Evolutionary conservation across 2,113 vertebrate genomes (phyloP), one percentile per base, ranked within the genome.

Genomic region (Zingel zingel): DNA sequence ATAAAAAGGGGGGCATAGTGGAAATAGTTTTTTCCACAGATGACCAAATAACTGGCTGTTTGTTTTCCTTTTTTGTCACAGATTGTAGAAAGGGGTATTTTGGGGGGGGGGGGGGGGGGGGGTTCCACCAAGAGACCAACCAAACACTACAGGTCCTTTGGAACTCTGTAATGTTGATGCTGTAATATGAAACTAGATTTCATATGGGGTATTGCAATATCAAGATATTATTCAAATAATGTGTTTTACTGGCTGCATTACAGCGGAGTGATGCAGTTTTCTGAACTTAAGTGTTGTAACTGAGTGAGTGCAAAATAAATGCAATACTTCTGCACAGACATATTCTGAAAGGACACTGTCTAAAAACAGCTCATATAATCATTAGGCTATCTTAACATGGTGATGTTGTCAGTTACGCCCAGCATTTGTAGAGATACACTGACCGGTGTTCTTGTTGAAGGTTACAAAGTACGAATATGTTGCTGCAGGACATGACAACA

Each of bases 401-500:
- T 25, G 59, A 33, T 53, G 58, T 6, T 45, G 25, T 47, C 54
- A 23, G 53, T 66, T 18, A n/a, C 48, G 57, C 51, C 45, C 7
- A n/a, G 21, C 50, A 53, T 57, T 69, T 53, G 14, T 39, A 23
- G 15, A 66, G 18, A 73, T 48, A 33, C 30, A 7, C 16, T 58
- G 33, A 13, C 3, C 16, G 1, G 21, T 33, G 58, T 21, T 62
- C 1, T 47, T 45, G 66, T 2, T 74, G 58, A 58, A 54, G 58
- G 78, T 70, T 75, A 43, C 23, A 78, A 63, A 65, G 73, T 59
- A 19, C 58, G 48, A 61, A 50, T 59, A 23, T 70, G 72, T 58
- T 43, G 83, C 85, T 79, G 83, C 73, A 71, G 83, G 77, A 61
- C 77, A 76, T 89, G 81, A 81, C 81, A 89, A 84, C 84, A 86